phyloP scores from a whole-genome alignment of 2,888 invertebrate species.

The Halictus quadricinctus region DNA sequence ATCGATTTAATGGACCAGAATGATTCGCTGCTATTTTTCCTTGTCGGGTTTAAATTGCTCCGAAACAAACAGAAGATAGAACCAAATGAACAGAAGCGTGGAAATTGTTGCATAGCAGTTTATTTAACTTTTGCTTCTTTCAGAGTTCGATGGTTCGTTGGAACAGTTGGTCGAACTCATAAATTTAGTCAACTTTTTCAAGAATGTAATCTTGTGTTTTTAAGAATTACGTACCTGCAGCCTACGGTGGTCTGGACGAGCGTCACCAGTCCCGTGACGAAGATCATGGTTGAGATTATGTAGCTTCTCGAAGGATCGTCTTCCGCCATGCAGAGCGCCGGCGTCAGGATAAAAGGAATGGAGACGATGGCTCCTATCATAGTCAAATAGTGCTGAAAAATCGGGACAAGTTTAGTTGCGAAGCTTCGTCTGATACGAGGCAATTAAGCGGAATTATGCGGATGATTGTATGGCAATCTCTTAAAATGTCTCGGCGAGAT shows the following conservation, averaged over 20 bases:
- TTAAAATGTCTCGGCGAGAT: background rate
- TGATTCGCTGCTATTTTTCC: background rate
- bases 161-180: background rate
- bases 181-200: background rate
- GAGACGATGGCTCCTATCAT: conserved; percentile 94
- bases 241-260: conserved; percentile 89
- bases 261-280: conserved; percentile 91
- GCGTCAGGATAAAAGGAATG: conserved; percentile 92
- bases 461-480: conserved; percentile 4
- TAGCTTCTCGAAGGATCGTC: conserved; percentile 89
- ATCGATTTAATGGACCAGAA: conserved; percentile 24
- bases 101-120: background rate
- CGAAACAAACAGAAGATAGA: background rate
- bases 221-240: conserved; percentile 83
- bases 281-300: conserved; percentile 92
- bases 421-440: background rate
- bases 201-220: background rate
- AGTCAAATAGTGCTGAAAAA: conserved; percentile 89
- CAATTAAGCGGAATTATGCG: background rate
- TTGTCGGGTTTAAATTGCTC: background rate
- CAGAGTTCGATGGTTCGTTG: background rate
- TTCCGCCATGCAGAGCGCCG: conserved; percentile 90
- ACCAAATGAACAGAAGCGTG: background rate
- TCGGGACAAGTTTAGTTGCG: background rate
- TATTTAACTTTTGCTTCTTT: background rate